Evolutionary conservation across 2,888 invertebrate species (phyloP), one percentile per base, ranked within the genome.

Genomic region (Elmis aenea): DNA sequence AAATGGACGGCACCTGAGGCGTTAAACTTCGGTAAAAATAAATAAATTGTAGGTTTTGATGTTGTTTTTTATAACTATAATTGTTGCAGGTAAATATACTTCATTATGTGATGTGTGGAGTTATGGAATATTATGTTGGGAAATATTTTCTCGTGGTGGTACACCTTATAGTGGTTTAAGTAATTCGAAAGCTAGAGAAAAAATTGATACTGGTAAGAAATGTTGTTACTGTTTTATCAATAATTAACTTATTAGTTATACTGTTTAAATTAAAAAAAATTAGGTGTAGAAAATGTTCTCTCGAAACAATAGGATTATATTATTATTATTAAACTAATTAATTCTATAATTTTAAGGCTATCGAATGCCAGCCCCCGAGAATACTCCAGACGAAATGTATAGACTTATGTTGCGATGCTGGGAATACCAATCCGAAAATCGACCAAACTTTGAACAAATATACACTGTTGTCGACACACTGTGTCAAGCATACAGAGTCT

Each of bases 1-100:
- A 96, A 96, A 68, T 96, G 96, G 96, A 96, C 95, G 0, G 94
- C 95, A 2, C 96, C 96, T 0, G 95, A 95, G 70, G 94, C 95
- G 2, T 73, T 95, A 6, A 93, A 94, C 69, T 94, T 89, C 64
- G 94, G 94, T 81, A 64, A 69, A n/a, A n/a, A n/a, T n/a, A n/a
- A n/a, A n/a, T n/a, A n/a, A n/a, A n/a, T n/a, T 13, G n/a, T 27
- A 9, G n/a, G 13, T 12, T 26, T 26, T 24, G 14, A 16, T 35
- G 3, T 13, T 11, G n/a, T n/a, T 26, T 26, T 29, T 26, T 23
- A 5, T 25, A 21, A 2, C 12, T 22, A 13, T 26, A n/a, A n/a
- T n/a, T 31, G 22, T 44, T 38, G 1, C 59, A 88, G 89, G 88
- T 34, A 91, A 92, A 75, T 95, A 95, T 66, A 95, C 94, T 5